These are phyloP conservation scores for Brachyalestes nurse DNA, from an alignment of 2,797 vertebrate genomes.

Conservation along the genomic window DNA sequence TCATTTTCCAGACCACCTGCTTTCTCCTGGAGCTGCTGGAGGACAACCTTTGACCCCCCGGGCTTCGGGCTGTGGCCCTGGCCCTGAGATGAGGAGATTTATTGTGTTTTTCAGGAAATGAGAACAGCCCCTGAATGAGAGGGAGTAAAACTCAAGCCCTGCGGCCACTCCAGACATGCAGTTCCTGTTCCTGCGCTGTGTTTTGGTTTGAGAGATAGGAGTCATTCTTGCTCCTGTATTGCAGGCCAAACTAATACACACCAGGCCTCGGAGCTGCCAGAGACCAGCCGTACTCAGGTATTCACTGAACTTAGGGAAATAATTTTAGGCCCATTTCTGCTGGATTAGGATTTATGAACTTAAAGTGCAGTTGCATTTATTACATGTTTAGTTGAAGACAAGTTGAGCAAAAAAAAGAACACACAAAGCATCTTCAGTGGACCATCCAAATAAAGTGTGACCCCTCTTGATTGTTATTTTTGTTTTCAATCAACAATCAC, in stretches of 20 bases:
- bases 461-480: too few species aligned
- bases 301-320: not conserved
- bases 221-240: not conserved
- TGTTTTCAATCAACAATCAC: too few species aligned
- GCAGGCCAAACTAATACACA: not conserved
- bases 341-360: too few species aligned
- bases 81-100: constrained; percentile 11
- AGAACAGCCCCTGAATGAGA: constrained; percentile 28
- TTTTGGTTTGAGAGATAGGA: constrained; percentile 14
- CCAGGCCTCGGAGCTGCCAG: not conserved
- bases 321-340: not conserved
- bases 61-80: constrained; percentile 9
- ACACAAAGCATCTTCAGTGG: too few species aligned
- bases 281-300: not conserved
- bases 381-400: too few species aligned
- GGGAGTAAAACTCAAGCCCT: constrained; percentile 9
- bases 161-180: constrained; percentile 5
- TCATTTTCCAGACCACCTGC: constrained; percentile 24
- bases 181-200: constrained; percentile 6
- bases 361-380: too few species aligned
- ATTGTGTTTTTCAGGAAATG: constrained; percentile 38
- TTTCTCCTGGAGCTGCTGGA: constrained; percentile 32
- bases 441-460: too few species aligned
- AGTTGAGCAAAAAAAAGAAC: too few species aligned
- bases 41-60: constrained; percentile 28